Percentiles rank a stretch among this genome's conserved stretches.
These are phyloP conservation scores for Alcedo quadribrachys DNA, from an alignment of 2,797 vertebrate genomes.

Conservation along the genomic window DNA sequence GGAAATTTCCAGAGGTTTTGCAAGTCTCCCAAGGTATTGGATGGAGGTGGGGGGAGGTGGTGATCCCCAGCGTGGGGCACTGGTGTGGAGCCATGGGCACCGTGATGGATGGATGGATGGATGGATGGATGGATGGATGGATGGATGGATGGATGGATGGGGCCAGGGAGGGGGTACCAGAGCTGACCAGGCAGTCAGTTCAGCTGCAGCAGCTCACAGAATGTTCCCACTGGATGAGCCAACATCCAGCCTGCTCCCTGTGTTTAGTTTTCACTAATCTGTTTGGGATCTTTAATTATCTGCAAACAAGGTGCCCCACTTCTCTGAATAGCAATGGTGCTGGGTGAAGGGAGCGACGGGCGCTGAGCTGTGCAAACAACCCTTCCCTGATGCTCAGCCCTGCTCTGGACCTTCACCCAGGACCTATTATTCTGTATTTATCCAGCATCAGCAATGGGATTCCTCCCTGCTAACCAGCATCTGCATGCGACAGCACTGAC, in stretches of 20 bases:
- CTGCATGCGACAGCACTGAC: neutral
- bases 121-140: too few relatives aligned
- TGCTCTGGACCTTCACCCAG: neutral
- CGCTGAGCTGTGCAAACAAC: neutral
- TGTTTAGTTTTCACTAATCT: constrained; percentile 14
- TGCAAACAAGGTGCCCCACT: neutral
- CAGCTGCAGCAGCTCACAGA: neutral
- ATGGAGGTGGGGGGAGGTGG: neutral
- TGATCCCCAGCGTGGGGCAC: too few relatives aligned
- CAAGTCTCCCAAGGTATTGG: neutral
- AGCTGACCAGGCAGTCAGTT: neutral
- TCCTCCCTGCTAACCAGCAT: neutral
- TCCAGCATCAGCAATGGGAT: neutral
- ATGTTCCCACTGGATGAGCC: neutral
- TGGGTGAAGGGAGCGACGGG: neutral
- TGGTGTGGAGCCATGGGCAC: neutral
- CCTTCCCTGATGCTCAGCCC: neutral
- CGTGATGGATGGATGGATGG: too few relatives aligned
- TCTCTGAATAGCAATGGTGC: neutral
- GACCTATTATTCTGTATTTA: neutral
- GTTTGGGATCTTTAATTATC: neutral
- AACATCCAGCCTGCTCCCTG: neutral
- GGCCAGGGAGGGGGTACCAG: neutral
- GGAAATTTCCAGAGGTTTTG: neutral
- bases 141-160: too few relatives aligned